These are phyloP conservation scores for Falco peregrinus DNA, from an alignment of 2,797 vertebrate genomes.

Conservation along the genomic window DNA sequence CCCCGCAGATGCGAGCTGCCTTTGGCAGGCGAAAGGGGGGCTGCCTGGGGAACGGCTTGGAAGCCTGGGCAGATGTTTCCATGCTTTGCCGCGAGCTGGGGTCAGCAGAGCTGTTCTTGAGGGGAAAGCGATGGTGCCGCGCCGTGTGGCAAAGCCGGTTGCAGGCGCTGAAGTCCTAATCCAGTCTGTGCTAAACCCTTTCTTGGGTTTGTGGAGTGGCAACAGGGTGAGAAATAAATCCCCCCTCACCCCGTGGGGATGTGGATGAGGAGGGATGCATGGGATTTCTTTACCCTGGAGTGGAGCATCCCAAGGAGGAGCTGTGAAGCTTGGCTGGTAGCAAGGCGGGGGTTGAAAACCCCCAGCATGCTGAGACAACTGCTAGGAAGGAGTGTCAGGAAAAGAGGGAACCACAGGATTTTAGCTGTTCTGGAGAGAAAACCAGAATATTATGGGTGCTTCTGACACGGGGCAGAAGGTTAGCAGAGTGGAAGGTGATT, in stretches of 20 bases:
- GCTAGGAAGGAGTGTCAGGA: not conserved
- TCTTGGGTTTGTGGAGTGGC: not conserved
- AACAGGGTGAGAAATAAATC: not conserved
- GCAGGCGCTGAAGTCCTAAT: fast-evolving
- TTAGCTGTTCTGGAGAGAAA: not conserved
- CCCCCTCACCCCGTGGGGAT: fast-evolving
- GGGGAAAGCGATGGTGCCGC: fast-evolving
- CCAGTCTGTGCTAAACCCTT: not conserved
- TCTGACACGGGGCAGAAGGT: not conserved
- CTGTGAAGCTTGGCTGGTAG: not conserved
- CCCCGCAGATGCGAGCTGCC: not conserved
- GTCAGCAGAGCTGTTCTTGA: not conserved
- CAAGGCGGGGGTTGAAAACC: not conserved
- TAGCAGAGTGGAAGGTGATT: not conserved
- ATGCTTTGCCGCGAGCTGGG: not conserved
- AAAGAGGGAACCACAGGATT: not conserved
- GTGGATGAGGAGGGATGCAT: fast-evolving
- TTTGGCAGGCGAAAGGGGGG: not conserved
- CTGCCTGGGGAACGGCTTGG: not conserved
- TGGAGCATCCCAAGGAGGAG: not conserved
- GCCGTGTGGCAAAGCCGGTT: fast-evolving
- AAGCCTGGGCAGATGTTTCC: not conserved
- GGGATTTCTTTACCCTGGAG: not conserved
- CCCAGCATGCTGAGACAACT: not conserved
- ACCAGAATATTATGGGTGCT: not conserved